phyloP scores from a whole-genome alignment of 1,140 invertebrate genomes.

The Halyomorpha halys region DNA sequence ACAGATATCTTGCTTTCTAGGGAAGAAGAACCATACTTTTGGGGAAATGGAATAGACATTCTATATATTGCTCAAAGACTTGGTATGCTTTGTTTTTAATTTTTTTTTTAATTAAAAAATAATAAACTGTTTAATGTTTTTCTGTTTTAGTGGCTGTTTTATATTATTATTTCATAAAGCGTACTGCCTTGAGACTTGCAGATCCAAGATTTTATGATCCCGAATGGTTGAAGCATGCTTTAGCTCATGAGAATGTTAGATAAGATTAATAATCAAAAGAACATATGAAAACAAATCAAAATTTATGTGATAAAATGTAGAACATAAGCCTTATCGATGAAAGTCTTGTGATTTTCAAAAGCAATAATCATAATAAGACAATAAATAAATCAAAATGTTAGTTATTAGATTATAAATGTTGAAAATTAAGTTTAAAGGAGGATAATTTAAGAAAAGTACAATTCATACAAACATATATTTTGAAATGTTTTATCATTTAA shows the following conservation, averaged over 20 bases:
- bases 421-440: too few relatives aligned
- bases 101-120: background rate
- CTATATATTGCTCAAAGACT: background rate
- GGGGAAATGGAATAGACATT: background rate
- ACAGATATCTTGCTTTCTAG: background rate
- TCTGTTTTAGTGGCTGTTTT: slow-evolving; percentile 25
- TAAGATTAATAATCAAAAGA: too few relatives aligned
- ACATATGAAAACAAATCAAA: too few relatives aligned
- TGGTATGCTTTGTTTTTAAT: background rate
- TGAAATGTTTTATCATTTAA: too few relatives aligned
- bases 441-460: too few relatives aligned
- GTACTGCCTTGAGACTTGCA: slow-evolving; percentile 22
- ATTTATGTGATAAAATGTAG: too few relatives aligned
- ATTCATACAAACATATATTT: too few relatives aligned
- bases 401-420: too few relatives aligned
- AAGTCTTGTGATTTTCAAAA: too few relatives aligned
- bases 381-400: too few relatives aligned
- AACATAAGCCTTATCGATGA: too few relatives aligned
- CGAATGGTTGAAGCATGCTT: slow-evolving; percentile 25
- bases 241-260: slow-evolving; percentile 12
- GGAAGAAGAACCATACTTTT: slow-evolving; percentile 6
- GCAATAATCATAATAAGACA: too few relatives aligned
- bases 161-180: slow-evolving; percentile 26
- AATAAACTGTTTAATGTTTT: background rate
- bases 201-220: slow-evolving; percentile 27